Conservation (phyloP, 2,797 vertebrate genomes). For the Staurois parvus region DNA sequence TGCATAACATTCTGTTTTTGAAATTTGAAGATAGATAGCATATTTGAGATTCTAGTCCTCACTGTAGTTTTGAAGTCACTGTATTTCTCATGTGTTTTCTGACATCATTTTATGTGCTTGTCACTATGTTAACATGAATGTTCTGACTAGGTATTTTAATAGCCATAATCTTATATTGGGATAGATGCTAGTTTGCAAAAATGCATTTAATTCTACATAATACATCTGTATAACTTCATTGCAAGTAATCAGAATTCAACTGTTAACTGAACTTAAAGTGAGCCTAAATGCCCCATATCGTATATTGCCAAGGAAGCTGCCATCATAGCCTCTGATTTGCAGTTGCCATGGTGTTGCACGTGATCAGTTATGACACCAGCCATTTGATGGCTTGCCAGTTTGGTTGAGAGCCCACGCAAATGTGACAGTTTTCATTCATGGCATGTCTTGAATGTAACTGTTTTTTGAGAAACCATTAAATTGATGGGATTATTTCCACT, state of each 20-base stretch:
- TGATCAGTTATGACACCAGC: too few relatives aligned
- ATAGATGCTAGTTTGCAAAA: not conserved
- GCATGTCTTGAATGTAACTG: too few relatives aligned
- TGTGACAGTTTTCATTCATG: too few relatives aligned
- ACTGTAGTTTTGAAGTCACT: not conserved
- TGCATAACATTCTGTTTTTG: conserved; percentile 53
- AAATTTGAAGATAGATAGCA: conserved; percentile 50
- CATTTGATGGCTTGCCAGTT: too few relatives aligned
- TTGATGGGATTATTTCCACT: too few relatives aligned
- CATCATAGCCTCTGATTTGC: too few relatives aligned
- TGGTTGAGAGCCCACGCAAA: too few relatives aligned
- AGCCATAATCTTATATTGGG: not conserved
- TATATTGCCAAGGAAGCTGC: too few relatives aligned
- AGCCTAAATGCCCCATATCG: too few relatives aligned
- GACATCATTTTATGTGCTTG: not conserved
- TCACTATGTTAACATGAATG: not conserved
- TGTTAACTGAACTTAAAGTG: not conserved
- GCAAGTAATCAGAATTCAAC: not conserved
- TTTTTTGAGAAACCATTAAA: too few relatives aligned
- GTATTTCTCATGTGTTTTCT: conserved; percentile 10
- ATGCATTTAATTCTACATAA: not conserved
- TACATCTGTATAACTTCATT: too few relatives aligned
- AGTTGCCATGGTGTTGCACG: too few relatives aligned
- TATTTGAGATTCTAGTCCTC: not conserved
- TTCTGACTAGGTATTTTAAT: not conserved